phyloP scores from a whole-genome alignment of 2,888 invertebrate species.

The Pomacea canaliculata region DNA sequence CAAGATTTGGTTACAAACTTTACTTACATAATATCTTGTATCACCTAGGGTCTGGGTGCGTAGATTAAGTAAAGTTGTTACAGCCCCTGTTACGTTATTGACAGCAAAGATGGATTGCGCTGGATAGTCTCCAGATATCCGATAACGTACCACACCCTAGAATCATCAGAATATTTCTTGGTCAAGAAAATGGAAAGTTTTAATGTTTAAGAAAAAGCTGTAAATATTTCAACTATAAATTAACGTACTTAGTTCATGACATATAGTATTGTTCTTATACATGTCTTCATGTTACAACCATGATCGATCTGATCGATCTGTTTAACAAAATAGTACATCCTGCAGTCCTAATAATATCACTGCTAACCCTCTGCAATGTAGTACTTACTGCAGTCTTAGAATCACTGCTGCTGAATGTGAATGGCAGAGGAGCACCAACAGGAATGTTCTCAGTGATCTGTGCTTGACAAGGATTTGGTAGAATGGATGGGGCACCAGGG shows the following conservation, averaged over 20 bases:
- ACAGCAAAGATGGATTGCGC: slow-evolving; percentile 57
- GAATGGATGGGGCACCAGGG: slow-evolving; percentile 37
- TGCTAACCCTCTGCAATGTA: background rate
- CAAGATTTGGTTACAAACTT: no score
- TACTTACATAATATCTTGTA: slow-evolving; percentile 23
- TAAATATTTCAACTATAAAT: no score
- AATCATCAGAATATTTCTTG: background rate
- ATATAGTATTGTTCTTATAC: no score
- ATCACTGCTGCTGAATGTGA: slow-evolving; percentile 10
- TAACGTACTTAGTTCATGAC: no score
- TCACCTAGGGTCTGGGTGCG: slow-evolving; percentile 25
- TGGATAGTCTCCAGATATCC: slow-evolving; percentile 55
- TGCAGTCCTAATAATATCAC: background rate
- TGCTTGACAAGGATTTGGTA: slow-evolving; percentile 25
- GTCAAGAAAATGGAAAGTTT: no score
- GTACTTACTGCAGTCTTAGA: slow-evolving; percentile 13
- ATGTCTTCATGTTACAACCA: no score
- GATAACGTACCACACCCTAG: slow-evolving; percentile 55
- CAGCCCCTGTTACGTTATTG: slow-evolving; percentile 23
- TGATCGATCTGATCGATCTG: no score
- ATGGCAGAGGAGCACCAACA: background rate
- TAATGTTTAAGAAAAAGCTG: no score
- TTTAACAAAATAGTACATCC: background rate
- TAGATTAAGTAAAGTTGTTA: slow-evolving; percentile 24
- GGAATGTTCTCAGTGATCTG: slow-evolving; percentile 35